Conservation (phyloP, 2,888 invertebrate species). For the Lordiphosa andalusiaca region DNA sequence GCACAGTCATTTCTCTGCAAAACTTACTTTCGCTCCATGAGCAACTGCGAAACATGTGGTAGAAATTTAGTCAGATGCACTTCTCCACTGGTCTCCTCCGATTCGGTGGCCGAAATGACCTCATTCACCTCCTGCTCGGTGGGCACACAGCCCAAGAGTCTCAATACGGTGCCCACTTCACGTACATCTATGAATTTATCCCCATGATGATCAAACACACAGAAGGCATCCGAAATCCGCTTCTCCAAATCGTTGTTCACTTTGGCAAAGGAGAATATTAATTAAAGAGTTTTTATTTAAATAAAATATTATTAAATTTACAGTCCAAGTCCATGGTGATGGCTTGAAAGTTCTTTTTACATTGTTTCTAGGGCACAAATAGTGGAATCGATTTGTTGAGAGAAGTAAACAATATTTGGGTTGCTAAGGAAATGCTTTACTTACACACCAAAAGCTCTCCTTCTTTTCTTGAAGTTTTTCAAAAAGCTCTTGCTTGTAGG, state of each 20-base stretch:
- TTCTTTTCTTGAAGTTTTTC: too few relatives aligned
- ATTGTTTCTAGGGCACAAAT: too few relatives aligned
- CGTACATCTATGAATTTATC: constrained; percentile 93
- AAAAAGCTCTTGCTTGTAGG: too few relatives aligned
- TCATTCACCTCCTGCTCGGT: constrained; percentile 95
- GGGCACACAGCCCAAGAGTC: constrained; percentile 93
- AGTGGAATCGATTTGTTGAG: too few relatives aligned
- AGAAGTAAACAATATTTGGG: too few relatives aligned
- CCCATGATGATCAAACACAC: constrained; percentile 93
- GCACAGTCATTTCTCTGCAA: accelerated
- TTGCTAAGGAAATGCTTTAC: too few relatives aligned
- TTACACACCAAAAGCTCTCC: too few relatives aligned
- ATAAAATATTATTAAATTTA: constrained; percentile 23
- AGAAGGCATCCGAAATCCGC: constrained; percentile 92
- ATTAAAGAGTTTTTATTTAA: not conserved
- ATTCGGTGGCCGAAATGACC: constrained; percentile 91
- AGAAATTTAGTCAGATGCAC: constrained; percentile 88
- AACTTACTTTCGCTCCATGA: constrained; percentile 89
- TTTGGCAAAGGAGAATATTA: constrained; percentile 44
- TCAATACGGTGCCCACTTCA: constrained; percentile 94
- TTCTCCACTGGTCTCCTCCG: constrained; percentile 88
- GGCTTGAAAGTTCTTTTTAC: not conserved
- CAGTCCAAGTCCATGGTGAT: constrained; percentile 56
- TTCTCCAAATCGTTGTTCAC: constrained; percentile 87
- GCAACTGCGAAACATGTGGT: constrained; percentile 88